Percentiles rank a stretch among this genome's conserved stretches.
These are phyloP conservation scores for Phrynosoma blainvillii DNA, from an alignment of 2,113 vertebrate genomes.

Conservation along the genomic window DNA sequence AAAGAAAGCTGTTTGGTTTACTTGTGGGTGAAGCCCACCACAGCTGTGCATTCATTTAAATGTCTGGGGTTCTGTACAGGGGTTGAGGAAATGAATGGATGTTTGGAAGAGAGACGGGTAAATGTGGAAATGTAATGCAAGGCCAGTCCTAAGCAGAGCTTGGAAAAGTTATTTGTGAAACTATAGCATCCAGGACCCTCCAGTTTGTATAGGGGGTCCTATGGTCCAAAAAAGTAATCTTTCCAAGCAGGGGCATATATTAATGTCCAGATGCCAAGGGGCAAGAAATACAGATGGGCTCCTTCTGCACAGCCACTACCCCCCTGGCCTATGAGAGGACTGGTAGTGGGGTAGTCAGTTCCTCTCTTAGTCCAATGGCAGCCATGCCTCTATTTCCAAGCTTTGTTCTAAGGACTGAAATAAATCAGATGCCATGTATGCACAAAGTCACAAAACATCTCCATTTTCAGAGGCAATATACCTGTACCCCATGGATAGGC, in stretches of 20 bases:
- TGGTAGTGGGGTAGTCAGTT: too few species aligned
- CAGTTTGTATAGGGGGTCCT: too few species aligned
- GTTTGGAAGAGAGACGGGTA: neutral
- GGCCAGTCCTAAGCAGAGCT: too few species aligned
- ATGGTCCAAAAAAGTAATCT: too few species aligned
- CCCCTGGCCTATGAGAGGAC: too few species aligned
- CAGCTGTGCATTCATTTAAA: conserved; percentile 7
- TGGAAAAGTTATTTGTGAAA: neutral
- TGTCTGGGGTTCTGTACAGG: neutral
- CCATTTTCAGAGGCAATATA: neutral
- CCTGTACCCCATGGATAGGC: too few species aligned
- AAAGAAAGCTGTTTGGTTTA: neutral
- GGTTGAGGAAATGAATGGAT: neutral
- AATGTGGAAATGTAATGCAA: neutral
- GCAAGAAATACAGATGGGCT: too few species aligned
- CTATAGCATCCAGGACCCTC: too few species aligned
- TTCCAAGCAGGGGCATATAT: too few species aligned
- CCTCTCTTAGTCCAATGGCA: too few species aligned
- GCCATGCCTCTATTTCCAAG: neutral
- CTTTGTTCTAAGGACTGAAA: neutral
- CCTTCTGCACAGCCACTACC: too few species aligned
- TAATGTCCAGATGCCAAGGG: too few species aligned
- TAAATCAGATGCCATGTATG: neutral
- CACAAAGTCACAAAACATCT: neutral
- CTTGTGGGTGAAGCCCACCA: neutral